Percentiles rank a stretch among this genome's conserved stretches.
Conservation (phyloP, 2,113 vertebrate species). For the Calidris pugnax region DNA sequence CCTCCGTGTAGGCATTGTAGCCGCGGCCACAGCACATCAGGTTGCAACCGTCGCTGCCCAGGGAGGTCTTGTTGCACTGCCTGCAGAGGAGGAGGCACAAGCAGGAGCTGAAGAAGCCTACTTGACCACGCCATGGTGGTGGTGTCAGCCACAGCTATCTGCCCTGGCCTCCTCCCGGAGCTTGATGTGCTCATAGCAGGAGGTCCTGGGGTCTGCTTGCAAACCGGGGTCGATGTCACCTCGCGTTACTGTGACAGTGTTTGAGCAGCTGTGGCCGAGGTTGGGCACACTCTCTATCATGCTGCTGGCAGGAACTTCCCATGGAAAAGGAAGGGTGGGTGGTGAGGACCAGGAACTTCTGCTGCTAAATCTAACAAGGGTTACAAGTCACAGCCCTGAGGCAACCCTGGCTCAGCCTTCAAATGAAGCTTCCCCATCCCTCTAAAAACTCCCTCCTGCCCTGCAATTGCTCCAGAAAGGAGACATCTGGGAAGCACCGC, state of each 20-base stretch:
- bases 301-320: background rate
- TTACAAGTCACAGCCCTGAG: background rate
- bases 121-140: background rate
- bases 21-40: constrained; percentile 81
- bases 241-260: accelerated
- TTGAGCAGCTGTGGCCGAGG: background rate
- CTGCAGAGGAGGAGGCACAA: constrained; percentile 13
- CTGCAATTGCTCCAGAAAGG: background rate
- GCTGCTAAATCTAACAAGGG: background rate
- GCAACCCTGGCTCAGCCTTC: background rate
- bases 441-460: background rate
- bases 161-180: background rate
- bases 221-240: background rate
- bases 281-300: accelerated
- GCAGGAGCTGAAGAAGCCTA: background rate
- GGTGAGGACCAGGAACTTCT: background rate
- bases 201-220: background rate
- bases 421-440: background rate
- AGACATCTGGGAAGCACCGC: background rate
- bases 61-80: constrained; percentile 76
- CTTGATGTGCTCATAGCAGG: background rate
- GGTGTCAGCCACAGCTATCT: background rate
- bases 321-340: background rate
- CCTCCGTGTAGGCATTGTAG: constrained; percentile 79
- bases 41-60: constrained; percentile 73